phyloP scores from a whole-genome alignment of 2,113 vertebrate genomes.

The Formicarius rufipectus region DNA sequence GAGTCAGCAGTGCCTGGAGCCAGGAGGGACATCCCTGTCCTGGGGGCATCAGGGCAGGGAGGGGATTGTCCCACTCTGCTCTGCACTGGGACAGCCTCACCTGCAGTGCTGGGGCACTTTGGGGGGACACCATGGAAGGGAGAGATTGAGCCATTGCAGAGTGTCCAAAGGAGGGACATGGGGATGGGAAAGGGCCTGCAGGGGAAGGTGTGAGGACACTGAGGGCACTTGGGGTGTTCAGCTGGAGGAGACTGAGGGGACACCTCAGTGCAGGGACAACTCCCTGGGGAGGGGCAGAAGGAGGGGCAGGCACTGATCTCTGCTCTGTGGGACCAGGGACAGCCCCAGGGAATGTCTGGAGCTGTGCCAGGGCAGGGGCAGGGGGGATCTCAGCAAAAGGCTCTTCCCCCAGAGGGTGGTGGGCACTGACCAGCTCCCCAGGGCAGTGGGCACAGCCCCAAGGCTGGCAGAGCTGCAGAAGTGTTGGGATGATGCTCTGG shows the following conservation, averaged over 20 bases:
- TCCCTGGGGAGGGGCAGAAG: neutral
- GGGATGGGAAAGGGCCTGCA: neutral
- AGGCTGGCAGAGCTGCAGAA: no score
- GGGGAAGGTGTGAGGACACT: neutral
- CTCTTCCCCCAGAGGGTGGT: no score
- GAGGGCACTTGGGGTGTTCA: no score
- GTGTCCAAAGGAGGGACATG: neutral
- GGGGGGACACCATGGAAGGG: neutral
- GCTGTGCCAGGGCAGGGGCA: neutral
- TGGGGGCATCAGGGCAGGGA: neutral
- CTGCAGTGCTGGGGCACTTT: neutral
- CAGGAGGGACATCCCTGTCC: neutral
- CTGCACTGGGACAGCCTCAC: neutral
- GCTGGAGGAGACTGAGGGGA: no score
- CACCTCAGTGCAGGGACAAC: no score
- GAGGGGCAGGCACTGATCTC: neutral
- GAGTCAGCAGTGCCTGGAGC: neutral
- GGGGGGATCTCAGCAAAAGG: neutral
- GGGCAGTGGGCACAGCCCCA: no score
- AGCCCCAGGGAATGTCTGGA: neutral
- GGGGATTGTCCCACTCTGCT: neutral
- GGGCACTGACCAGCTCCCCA: no score
- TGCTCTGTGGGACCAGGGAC: neutral
- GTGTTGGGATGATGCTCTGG: neutral
- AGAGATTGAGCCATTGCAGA: neutral